A percentile compares a stretch with the other conserved stretches of the same genome.
Evolutionary conservation across 2,888 invertebrate species (phyloP).

Genomic region (Lymantria dispar): DNA sequence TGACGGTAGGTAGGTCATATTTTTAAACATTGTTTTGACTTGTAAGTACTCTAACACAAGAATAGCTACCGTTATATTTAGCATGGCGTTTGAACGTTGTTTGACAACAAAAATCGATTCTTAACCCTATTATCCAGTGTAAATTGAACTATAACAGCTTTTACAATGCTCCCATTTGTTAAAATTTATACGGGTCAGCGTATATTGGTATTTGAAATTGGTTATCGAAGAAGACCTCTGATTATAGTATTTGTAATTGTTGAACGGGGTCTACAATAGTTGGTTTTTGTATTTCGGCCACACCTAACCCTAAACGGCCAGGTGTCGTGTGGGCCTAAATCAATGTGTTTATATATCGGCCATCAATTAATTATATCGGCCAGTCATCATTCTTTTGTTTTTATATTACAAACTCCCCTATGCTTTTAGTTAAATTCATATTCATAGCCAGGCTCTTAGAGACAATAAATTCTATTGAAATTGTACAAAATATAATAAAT

Average conservation of each 20-base stretch:
- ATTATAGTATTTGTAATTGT: background rate
- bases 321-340: conserved; percentile 43
- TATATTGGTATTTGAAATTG: conserved; percentile 1
- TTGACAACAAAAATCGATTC: conserved; percentile 22
- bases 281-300: conserved; percentile 26
- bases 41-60: no score
- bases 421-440: conserved; percentile 6
- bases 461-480: no score
- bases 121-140: conserved; percentile 7
- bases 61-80: no score
- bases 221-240: conserved; percentile 7
- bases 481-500: no score
- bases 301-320: conserved; percentile 43
- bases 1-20: no score
- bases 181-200: conserved; percentile 3
- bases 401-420: conserved; percentile 1
- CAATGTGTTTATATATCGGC: conserved; percentile 36
- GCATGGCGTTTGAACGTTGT: conserved; percentile 4
- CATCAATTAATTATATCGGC: conserved; percentile 42
- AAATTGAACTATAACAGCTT: conserved; percentile 1
- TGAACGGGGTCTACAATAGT: background rate
- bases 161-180: background rate
- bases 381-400: conserved; percentile 32
- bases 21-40: no score
- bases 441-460: no score